These are phyloP conservation scores for Rhynchonycteris naso DNA, from an alignment of 2,797 vertebrate species.

Conservation along the genomic window DNA sequence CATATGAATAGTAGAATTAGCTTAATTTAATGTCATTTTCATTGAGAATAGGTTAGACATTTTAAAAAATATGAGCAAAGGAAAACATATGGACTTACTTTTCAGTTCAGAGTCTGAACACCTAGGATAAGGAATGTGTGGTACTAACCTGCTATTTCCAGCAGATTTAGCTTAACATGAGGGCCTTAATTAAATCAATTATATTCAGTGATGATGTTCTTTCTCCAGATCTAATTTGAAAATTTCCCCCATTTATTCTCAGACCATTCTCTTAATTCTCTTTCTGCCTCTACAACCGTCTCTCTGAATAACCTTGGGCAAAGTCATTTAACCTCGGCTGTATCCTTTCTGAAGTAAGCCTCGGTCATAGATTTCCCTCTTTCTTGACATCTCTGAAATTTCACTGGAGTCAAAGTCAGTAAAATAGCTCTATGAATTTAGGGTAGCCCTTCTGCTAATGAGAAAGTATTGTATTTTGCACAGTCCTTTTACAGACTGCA, in stretches of 20 bases:
- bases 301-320: conserved; percentile 5
- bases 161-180: not conserved
- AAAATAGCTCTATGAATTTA: not conserved
- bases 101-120: conserved; percentile 17
- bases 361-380: not conserved
- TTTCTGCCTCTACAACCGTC: not conserved
- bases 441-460: not conserved
- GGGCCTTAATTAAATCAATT: not conserved
- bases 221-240: conserved; percentile 28
- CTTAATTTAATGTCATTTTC: not conserved
- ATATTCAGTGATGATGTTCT: not conserved
- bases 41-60: not conserved
- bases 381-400: not conserved
- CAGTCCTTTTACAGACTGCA: not conserved
- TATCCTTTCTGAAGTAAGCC: conserved; percentile 10
- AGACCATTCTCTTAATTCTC: not conserved
- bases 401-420: not conserved
- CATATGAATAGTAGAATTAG: not conserved
- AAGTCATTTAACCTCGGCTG: not conserved
- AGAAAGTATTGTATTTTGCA: not conserved
- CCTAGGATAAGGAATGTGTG: not conserved
- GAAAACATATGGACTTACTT: conserved; percentile 25
- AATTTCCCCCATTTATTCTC: conserved; percentile 28
- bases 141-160: conserved; percentile 2
- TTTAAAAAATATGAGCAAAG: not conserved